Conservation (phyloP, 2,888 invertebrate genomes). For the Trichogramma dendrolimi region DNA sequence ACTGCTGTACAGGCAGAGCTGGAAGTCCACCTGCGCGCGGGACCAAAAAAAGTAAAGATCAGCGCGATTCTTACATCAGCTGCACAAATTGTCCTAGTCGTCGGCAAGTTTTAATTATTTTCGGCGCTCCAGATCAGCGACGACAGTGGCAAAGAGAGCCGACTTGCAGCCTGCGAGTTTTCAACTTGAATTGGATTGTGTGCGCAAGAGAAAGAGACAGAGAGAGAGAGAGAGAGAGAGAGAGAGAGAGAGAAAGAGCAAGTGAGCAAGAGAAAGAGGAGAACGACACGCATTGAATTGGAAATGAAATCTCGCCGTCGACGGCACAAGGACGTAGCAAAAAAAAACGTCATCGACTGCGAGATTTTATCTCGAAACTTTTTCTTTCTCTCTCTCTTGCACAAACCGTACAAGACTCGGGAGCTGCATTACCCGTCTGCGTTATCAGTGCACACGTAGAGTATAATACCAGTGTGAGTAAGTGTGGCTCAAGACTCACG, state of each 20-base stretch:
- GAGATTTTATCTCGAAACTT: background rate
- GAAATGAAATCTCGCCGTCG: conserved; percentile 32
- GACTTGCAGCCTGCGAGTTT: background rate
- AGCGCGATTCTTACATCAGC: no score
- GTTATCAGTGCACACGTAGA: background rate
- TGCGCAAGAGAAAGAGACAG: no score
- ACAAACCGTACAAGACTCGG: background rate
- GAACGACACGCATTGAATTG: conserved; percentile 39
- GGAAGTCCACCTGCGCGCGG: conserved; percentile 53
- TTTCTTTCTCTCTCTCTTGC: background rate
- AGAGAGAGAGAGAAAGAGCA: conserved; percentile 10
- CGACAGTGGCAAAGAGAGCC: conserved; percentile 8
- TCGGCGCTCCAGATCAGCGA: background rate
- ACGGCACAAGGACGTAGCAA: conserved; percentile 9
- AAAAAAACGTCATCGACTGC: background rate
- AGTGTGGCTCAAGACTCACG: conserved; percentile 36
- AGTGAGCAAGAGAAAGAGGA: conserved; percentile 16
- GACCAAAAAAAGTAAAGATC: conserved; percentile 5
- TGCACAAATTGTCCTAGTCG: no score
- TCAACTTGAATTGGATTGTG: conserved; percentile 23
- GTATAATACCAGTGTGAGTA: background rate
- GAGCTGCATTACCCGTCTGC: background rate
- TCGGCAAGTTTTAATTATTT: conserved; percentile 19
- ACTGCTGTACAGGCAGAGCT: conserved; percentile 49
- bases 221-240: conserved; percentile 21